phyloP scores from a whole-genome alignment of 2,797 vertebrate species.

The Brachyrhaphis roseni region DNA sequence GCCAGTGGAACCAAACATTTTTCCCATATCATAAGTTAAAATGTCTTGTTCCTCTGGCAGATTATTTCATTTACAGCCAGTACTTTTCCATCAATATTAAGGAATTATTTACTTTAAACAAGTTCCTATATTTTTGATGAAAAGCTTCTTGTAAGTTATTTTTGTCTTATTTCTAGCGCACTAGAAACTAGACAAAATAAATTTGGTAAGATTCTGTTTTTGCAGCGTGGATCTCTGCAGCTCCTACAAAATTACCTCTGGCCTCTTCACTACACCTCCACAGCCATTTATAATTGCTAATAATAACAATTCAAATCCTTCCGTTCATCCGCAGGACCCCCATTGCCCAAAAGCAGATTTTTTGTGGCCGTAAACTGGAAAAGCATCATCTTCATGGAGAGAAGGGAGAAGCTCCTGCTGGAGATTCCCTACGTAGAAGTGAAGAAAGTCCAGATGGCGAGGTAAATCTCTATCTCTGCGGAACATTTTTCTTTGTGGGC shows the following conservation, averaged over 20 bases:
- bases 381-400: conserved; percentile 88
- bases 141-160: too few species aligned
- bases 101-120: too few species aligned
- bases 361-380: conserved; percentile 88
- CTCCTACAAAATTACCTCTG: neutral
- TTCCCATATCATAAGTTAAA: too few species aligned
- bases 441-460: conserved; percentile 77
- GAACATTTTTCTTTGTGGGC: neutral
- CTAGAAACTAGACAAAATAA: too few species aligned
- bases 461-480: conserved; percentile 57
- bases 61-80: too few species aligned
- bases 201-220: too few species aligned
- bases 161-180: too few species aligned
- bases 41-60: too few species aligned
- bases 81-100: too few species aligned
- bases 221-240: neutral
- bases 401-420: conserved; percentile 84
- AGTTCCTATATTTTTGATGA: too few species aligned
- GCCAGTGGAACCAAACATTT: too few species aligned
- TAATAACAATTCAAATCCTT: neutral
- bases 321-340: conserved; percentile 81
- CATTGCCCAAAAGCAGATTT: conserved; percentile 85
- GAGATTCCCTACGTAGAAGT: conserved; percentile 88
- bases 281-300: neutral
- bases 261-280: neutral